phyloP scores from a whole-genome alignment of 2,113 vertebrate species.

The Nothobranchius furzeri region DNA sequence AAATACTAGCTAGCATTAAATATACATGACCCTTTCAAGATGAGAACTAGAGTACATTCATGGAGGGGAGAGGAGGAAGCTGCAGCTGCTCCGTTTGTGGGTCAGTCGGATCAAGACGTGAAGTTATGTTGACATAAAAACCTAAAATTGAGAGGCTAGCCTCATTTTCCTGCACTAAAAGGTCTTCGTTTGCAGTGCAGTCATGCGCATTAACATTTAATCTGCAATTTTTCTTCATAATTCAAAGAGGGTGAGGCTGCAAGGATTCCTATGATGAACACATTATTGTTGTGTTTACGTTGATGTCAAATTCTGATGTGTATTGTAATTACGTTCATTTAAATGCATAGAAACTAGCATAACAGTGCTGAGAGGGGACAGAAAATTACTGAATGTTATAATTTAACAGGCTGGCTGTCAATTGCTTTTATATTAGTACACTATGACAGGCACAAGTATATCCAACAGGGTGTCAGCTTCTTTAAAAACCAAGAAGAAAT shows the following conservation, averaged over 20 bases:
- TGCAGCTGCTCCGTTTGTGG: slow-evolving; percentile 37
- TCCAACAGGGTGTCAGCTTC: background rate
- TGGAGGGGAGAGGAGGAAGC: slow-evolving; percentile 52
- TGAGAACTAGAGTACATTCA: slow-evolving; percentile 57
- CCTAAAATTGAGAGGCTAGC: background rate
- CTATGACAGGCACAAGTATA: background rate
- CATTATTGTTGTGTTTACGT: background rate
- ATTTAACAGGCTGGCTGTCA: background rate
- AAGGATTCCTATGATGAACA: background rate
- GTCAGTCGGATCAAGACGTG: slow-evolving; percentile 20
- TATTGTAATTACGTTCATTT: background rate
- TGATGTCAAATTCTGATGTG: background rate
- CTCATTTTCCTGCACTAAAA: background rate
- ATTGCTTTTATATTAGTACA: background rate
- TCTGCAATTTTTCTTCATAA: background rate
- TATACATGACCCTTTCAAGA: slow-evolving; percentile 64
- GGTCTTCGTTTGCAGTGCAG: background rate
- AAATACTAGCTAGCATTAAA: slow-evolving; percentile 68
- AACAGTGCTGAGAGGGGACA: background rate
- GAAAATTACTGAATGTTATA: background rate
- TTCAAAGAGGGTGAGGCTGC: no score
- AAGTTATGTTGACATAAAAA: slow-evolving; percentile 22
- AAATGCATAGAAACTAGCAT: background rate
- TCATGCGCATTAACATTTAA: background rate
- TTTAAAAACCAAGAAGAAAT: background rate